Evolutionary conservation across 1,140 invertebrate genomes (phyloP).

Genomic region (Drosophila lacteicornis): DNA sequence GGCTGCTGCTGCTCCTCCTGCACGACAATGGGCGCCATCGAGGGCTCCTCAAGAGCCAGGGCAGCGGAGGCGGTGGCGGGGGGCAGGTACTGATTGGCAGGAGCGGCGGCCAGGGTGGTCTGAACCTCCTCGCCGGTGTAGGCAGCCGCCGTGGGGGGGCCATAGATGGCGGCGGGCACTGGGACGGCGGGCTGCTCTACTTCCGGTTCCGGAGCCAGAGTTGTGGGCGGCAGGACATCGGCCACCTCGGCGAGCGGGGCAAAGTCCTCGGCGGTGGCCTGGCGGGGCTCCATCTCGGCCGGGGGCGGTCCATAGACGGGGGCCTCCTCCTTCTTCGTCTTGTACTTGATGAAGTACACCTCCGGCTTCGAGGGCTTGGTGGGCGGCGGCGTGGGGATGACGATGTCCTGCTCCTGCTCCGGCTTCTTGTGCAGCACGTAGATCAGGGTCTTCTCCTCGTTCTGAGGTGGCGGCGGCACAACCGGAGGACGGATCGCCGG

Average conservation of each 20-base stretch:
- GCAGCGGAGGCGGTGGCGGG: conserved; percentile 61
- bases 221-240: conserved; percentile 65
- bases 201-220: conserved; percentile 66
- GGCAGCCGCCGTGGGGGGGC: conserved; percentile 65
- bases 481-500: conserved; percentile 89
- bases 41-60: conserved; percentile 57
- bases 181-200: conserved; percentile 63
- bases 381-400: conserved; percentile 90
- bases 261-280: conserved; percentile 64
- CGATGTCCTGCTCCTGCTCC: conserved; percentile 90
- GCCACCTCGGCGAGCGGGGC: conserved; percentile 57
- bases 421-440: conserved; percentile 94
- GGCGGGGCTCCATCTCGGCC: conserved; percentile 77
- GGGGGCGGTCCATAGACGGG: conserved; percentile 85
- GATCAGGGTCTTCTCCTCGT: conserved; percentile 93
- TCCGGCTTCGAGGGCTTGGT: conserved; percentile 93
- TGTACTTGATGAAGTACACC: conserved; percentile 95
- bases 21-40: conserved; percentile 72
- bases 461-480: conserved; percentile 88
- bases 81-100: conserved; percentile 76
- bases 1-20: conserved; percentile 59
- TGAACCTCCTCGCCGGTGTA: conserved; percentile 70
- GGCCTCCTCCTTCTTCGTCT: conserved; percentile 87
- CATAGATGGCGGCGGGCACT: conserved; percentile 55
- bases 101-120: conserved; percentile 62